Evolutionary conservation across 2,888 invertebrate genomes (phyloP), one percentile per base, ranked within the genome.

Genomic region (Anagyrus pseudococci): DNA sequence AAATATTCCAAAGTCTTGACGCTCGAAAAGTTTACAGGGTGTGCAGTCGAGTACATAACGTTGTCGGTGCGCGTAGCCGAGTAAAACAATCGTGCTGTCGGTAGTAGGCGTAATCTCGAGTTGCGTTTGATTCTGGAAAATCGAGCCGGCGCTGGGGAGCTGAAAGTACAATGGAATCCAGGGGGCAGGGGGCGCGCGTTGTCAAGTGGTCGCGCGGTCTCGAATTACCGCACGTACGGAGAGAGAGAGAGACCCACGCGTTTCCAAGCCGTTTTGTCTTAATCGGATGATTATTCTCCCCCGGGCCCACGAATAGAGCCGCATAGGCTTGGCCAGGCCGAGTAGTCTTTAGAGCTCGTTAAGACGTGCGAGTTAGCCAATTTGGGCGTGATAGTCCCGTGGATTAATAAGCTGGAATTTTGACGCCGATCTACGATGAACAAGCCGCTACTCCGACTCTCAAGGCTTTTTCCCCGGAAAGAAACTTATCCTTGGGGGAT

Each of bases 251-350:
- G 20, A 41, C 46, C 58, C 58, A 53, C 50, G 29, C 46, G 33
- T 26, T 43, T 25, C n/a, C 3, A 25, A 13, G 68, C 2, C 40
- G 40, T 4, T 29, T 4, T 20, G 50, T 37, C 68, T 75, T 77
- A 77, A 78, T 77, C 77, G 71, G 72, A 76, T 75, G 77, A 78
- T 78, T 78, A 77, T 77, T 77, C 74, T 74, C 56, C 40, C 49
- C 26, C 7, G 25, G 49, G 59, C 23, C 41, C 29, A 41, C n/a
- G n/a, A n/a, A n/a, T n/a, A 29, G 10, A 29, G 29, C 10, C 29
- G 10, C 23, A 56, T 48, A 44, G 58, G 58, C 60, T 69, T 59
- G 59, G 61, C 57, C 67, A 69, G 57, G 58, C 67, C 17, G 41
- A 20, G 26, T 52, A n/a, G 59, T 67, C 61, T 66, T 70, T 69